These are phyloP conservation scores for Calcarius lapponicus DNA, from an alignment of 2,797 vertebrate genomes.

Conservation along the genomic window DNA sequence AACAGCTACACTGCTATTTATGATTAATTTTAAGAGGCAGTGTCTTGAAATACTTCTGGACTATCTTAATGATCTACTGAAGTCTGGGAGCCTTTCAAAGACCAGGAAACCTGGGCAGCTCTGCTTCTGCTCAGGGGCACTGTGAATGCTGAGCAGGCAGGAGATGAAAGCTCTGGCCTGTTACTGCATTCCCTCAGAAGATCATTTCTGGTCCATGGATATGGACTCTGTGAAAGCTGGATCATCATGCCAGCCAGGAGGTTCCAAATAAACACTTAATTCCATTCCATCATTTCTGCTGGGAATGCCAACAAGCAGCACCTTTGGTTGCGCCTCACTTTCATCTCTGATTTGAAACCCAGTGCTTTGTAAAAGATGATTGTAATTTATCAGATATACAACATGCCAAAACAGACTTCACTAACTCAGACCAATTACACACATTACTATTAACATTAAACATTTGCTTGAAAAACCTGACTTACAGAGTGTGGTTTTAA, in stretches of 20 bases:
- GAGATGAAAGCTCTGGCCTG: background rate
- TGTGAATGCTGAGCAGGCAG: background rate
- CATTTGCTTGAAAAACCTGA: background rate
- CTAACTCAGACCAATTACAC: background rate
- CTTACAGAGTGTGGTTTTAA: background rate
- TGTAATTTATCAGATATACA: background rate
- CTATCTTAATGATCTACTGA: background rate
- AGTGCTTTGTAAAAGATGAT: background rate
- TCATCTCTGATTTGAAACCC: background rate
- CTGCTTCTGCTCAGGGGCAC: background rate
- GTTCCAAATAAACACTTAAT: background rate
- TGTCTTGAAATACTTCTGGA: background rate
- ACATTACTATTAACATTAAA: background rate
- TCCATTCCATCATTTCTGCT: background rate
- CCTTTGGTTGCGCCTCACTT: background rate
- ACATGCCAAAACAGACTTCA: background rate
- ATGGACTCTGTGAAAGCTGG: background rate
- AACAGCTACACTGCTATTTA: background rate
- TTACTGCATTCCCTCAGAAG: background rate
- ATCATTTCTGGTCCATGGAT: background rate
- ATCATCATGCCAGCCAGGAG: background rate
- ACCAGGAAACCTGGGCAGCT: rapidly evolving
- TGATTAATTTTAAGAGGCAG: background rate
- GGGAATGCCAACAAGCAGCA: background rate
- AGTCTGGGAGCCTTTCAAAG: background rate